These are phyloP conservation scores for Lepidothrix coronata DNA, from an alignment of 2,113 vertebrate species.

Conservation along the genomic window DNA sequence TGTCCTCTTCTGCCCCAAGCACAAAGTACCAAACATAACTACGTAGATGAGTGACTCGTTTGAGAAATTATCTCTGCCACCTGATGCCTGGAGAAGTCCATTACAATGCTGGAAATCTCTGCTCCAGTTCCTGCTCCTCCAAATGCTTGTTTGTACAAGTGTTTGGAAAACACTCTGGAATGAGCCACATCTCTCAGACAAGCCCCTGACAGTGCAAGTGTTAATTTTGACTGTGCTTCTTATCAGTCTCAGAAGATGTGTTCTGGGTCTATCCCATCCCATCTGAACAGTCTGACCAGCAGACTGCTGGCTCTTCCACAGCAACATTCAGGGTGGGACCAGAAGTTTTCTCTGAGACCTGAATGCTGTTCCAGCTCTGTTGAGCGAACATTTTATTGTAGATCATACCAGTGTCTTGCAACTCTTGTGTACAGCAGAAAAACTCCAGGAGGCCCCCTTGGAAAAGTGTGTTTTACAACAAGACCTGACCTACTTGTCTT, in stretches of 20 bases:
- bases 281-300: neutral
- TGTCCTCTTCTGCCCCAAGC: neutral
- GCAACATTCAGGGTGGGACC: neutral
- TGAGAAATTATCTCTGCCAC: neutral
- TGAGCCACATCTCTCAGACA: neutral
- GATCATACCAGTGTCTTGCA: neutral
- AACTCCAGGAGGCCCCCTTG: neutral
- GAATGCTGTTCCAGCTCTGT: neutral
- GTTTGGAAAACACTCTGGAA: neutral
- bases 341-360: neutral
- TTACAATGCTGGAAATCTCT: neutral
- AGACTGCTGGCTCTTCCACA: neutral
- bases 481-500: neutral
- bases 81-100: neutral
- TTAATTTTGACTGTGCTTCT: neutral
- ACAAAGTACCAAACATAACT: neutral
- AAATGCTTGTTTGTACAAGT: neutral
- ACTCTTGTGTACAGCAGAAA: neutral
- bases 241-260: neutral
- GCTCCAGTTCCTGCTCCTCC: neutral
- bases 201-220: neutral
- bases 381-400: neutral
- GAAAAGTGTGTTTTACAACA: neutral
- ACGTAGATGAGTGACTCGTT: neutral
- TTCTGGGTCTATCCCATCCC: neutral